Conservation (phyloP, 1,140 invertebrate genomes). For the Bombus impatiens region DNA sequence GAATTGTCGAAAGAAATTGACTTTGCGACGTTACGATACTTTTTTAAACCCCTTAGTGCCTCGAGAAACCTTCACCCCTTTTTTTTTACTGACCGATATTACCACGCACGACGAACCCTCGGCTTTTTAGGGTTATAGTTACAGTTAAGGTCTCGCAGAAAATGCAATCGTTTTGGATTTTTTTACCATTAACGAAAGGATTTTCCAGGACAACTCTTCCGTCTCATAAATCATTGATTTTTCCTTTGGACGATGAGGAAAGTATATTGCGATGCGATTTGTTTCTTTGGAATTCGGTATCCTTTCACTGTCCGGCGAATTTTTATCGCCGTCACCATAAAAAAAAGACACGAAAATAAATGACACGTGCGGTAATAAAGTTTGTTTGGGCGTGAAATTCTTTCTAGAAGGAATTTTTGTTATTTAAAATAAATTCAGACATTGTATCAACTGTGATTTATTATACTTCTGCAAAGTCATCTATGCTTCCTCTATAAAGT, state of each 20-base stretch:
- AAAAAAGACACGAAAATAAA: background rate
- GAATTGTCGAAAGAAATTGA: constrained; percentile 56
- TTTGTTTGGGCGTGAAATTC: too few relatives aligned
- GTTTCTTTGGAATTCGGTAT: background rate
- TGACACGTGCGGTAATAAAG: background rate
- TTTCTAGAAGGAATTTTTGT: background rate
- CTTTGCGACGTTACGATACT: constrained; percentile 38
- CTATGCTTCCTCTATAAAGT: background rate
- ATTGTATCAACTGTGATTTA: background rate
- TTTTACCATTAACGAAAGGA: constrained; percentile 19
- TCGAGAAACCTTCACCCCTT: background rate
- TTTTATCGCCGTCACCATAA: background rate
- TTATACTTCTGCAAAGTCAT: background rate
- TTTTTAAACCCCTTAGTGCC: constrained; percentile 68
- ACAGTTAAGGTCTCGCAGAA: background rate
- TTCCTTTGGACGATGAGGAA: background rate
- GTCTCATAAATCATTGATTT: constrained; percentile 17
- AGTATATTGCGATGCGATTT: background rate
- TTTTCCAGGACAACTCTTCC: constrained; percentile 5
- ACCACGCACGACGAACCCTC: constrained; percentile 22
- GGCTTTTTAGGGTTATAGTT: constrained; percentile 26
- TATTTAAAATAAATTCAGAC: background rate
- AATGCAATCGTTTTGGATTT: background rate
- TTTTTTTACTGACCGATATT: constrained; percentile 20
- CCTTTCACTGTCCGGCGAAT: constrained; percentile 9